These are phyloP conservation scores for Burhinus bistriatus DNA, from an alignment of 2,113 vertebrate species.

Conservation along the genomic window DNA sequence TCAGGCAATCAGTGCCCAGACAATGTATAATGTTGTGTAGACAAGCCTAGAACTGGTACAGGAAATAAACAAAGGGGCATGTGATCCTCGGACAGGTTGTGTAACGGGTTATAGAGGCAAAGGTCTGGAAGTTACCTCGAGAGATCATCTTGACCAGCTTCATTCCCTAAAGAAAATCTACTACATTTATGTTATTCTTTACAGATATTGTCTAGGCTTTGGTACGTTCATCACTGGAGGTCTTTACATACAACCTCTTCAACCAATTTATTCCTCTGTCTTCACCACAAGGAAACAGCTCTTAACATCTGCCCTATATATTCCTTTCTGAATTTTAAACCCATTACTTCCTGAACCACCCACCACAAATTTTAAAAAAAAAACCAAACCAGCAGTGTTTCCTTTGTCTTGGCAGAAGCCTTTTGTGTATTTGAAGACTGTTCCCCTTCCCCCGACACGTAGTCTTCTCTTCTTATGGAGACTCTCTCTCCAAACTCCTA, in stretches of 20 bases:
- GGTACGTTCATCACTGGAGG: neutral
- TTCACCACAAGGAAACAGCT: neutral
- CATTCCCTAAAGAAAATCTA: neutral
- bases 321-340: neutral
- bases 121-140: neutral
- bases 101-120: neutral
- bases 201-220: neutral
- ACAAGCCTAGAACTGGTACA: neutral
- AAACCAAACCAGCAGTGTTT: neutral
- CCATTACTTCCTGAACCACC: neutral
- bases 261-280: neutral
- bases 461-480: neutral
- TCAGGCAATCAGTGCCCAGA: neutral
- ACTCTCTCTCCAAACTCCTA: neutral
- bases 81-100: neutral
- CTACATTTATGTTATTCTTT: neutral
- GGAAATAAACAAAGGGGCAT: neutral
- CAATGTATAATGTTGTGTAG: neutral
- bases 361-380: neutral
- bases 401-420: neutral
- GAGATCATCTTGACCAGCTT: neutral
- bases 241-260: neutral
- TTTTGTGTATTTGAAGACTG: neutral
- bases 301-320: neutral
- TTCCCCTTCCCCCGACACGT: accelerated